phyloP scores from a whole-genome alignment of 2,888 invertebrate genomes.

The Vannuccia rotundouncinata region DNA sequence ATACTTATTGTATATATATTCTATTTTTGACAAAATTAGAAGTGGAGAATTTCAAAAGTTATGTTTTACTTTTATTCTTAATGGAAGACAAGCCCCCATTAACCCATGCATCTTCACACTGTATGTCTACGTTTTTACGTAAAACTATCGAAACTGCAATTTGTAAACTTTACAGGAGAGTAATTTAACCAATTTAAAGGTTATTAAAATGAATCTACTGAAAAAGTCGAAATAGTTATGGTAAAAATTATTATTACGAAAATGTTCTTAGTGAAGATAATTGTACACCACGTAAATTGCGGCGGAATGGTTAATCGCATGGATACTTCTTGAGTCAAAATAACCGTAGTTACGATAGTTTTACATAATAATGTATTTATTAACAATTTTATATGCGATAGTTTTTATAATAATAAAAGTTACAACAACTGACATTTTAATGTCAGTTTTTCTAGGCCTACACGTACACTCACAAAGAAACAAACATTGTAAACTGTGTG shows the following conservation, averaged over 20 bases:
- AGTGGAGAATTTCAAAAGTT: not conserved
- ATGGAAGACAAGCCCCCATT: too few species aligned
- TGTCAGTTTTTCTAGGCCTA: not conserved
- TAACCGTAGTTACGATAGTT: constrained; percentile 21
- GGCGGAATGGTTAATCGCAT: constrained; percentile 15
- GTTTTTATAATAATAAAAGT: constrained; percentile 21
- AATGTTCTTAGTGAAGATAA: not conserved
- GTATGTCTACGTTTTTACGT: not conserved
- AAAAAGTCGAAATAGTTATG: constrained; percentile 2
- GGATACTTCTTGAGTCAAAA: constrained; percentile 10
- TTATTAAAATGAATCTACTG: constrained; percentile 16
- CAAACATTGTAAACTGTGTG: constrained; percentile 12
- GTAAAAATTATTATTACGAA: constrained; percentile 24
- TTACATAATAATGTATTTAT: constrained; percentile 19
- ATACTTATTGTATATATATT: not conserved
- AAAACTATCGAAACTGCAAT: constrained; percentile 9
- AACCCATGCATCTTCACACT: not conserved
- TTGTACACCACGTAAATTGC: constrained; percentile 6
- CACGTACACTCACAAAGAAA: not conserved
- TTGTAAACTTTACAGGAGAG: constrained; percentile 24
- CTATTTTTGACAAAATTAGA: not conserved
- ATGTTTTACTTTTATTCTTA: not conserved
- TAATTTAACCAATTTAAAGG: not conserved
- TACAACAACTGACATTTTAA: constrained; percentile 23
- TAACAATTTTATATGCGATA: constrained; percentile 11